Evolutionary conservation across 2,113 vertebrate genomes (phyloP), one percentile per base, ranked within the genome.

Genomic region (Hippocampus comes): DNA sequence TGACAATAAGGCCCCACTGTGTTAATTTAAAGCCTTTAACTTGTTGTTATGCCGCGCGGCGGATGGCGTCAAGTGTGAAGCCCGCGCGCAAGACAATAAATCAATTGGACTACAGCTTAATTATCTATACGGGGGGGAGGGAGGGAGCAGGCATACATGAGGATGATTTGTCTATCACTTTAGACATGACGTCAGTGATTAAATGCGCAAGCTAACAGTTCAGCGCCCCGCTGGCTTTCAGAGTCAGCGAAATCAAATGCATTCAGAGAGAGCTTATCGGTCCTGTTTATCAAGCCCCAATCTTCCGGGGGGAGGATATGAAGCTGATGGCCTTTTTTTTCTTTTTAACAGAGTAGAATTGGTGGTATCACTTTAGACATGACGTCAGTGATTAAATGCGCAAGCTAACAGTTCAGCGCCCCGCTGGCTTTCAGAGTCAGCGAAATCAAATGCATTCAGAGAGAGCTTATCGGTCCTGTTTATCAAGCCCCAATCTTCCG

Each of bases 401-500:
- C 10, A 56, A 34, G 63, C 70, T 74, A 75, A 82, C 79, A 68
- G 71, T 71, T 30, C 6, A 49, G 59, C 61, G 21, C 71, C 57
- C 64, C 67, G 75, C 74, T 75, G 20, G 43, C 46, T 57, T 34
- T 81, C 78, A 82, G 68, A 56, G 71, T 68, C 49, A 14, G 53
- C 0, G 0, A 38, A 63, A 74, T 74, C 53, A 77, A 85, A 72
- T 34, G 76, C 63, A 73, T 72, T 84, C 66, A 71, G 74, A 59
- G 12, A 46, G 34, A 41, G n/a, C 82, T 82, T 83, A 86, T 89
- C 86, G 60, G 78, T 9, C 70, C n/a, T 77, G 83, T 78, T 86
- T 78, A 87, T 90, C 87, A 51, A 64, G 60, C 72, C 73, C 61
- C 53, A 57, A 71, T 85, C 77, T 87, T 85, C 81, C 27, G 79